phyloP scores from a whole-genome alignment of 1,140 invertebrate species.

The Maniola jurtina region DNA sequence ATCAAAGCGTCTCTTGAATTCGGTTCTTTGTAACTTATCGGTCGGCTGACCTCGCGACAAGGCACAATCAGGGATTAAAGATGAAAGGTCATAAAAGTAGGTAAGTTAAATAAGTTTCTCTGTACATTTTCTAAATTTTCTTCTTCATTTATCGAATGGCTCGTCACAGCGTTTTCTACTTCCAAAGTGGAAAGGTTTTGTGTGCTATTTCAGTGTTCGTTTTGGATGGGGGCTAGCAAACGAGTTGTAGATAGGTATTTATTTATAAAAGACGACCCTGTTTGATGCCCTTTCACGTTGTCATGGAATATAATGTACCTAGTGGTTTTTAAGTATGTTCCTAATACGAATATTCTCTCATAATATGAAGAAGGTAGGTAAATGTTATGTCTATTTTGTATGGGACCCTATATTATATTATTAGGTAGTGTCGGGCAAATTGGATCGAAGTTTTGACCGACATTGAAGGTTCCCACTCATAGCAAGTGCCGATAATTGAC shows the following conservation, averaged over 20 bases:
- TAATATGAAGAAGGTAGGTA: no score
- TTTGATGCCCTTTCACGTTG: conserved; percentile 2
- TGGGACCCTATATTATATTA: no score
- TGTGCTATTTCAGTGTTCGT: conserved; percentile 3
- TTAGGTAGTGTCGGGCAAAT: no score
- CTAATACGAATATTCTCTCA: no score
- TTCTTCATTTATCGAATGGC: conserved; percentile 2
- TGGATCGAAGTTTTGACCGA: no score
- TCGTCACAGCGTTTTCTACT: background rate
- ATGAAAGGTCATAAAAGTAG: conserved; percentile 13
- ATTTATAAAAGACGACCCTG: conserved; percentile 15
- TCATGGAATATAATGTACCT: no score
- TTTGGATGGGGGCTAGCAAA: background rate
- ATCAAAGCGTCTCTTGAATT: conserved; percentile 6
- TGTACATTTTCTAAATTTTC: conserved; percentile 11
- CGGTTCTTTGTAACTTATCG: conserved; percentile 17
- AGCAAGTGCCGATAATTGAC: no score
- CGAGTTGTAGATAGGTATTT: background rate
- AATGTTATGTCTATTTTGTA: no score
- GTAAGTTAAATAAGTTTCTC: conserved; percentile 14
- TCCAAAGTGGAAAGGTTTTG: background rate
- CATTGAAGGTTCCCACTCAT: no score
- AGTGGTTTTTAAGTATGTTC: no score
- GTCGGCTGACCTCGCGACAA: conserved; percentile 11
- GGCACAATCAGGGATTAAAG: conserved; percentile 15